Conservation (phyloP, 2,888 invertebrate genomes). For the Alviniconcha strummeri region DNA sequence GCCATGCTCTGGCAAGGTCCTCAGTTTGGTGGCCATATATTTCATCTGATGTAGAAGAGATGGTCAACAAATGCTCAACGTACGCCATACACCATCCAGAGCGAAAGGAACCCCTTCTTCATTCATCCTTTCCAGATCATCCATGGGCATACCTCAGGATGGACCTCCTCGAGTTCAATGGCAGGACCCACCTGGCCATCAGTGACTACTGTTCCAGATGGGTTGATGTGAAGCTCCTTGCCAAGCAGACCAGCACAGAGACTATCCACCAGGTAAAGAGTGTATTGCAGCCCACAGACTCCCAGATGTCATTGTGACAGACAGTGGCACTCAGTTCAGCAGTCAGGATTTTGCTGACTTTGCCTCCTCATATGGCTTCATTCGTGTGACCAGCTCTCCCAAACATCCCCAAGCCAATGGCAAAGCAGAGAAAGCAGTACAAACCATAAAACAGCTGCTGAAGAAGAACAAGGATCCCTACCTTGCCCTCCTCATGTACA, state of each 20-base stretch:
- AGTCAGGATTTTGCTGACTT: background rate
- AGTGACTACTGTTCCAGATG: slow-evolving; percentile 6
- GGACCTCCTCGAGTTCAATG: slow-evolving; percentile 7
- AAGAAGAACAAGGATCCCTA: slow-evolving; percentile 28
- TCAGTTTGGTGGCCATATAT: slow-evolving; percentile 18
- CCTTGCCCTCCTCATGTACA: slow-evolving; percentile 19
- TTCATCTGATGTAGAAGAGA: background rate
- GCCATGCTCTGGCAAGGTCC: background rate
- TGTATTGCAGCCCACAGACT: slow-evolving; percentile 15
- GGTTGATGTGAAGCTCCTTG: background rate
- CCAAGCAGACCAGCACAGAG: background rate
- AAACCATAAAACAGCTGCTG: slow-evolving; percentile 21
- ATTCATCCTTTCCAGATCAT: background rate
- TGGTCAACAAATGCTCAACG: background rate
- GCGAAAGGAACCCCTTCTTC: background rate
- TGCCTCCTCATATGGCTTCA: slow-evolving; percentile 3
- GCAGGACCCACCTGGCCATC: background rate
- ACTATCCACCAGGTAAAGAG: slow-evolving; percentile 7
- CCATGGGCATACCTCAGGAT: background rate
- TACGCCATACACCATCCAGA: slow-evolving; percentile 3
- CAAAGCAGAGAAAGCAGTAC: slow-evolving; percentile 24
- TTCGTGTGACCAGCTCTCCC: slow-evolving; percentile 14
- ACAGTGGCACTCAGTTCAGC: slow-evolving; percentile 32
- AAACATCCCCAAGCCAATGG: slow-evolving; percentile 21
- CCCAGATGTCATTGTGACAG: slow-evolving; percentile 12